Evolutionary conservation across 1,140 invertebrate species (phyloP).

Genomic region (Caenorhabditis inopinata): DNA sequence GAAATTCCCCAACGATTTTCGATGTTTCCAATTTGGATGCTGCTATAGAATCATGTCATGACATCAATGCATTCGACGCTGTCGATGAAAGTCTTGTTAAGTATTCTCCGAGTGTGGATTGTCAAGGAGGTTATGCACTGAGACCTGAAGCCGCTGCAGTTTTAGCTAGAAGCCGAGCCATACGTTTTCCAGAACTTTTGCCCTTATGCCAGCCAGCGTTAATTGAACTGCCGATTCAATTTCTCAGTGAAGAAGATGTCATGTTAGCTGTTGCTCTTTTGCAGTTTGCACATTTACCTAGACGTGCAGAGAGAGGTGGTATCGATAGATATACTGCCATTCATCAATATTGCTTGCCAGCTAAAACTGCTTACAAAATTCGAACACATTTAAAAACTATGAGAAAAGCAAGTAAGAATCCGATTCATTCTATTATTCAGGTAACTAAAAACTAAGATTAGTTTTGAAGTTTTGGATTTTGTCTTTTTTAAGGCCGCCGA

Average conservation of each 20-base stretch:
- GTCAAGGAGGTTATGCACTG: background rate
- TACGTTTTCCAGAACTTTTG: background rate
- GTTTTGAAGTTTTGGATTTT: too few relatives aligned
- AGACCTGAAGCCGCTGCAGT: conserved; percentile 20
- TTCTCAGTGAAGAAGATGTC: background rate
- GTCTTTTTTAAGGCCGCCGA: background rate
- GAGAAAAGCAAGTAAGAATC: background rate
- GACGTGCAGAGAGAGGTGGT: background rate
- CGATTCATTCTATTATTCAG: background rate
- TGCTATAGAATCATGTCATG: background rate
- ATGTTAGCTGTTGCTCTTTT: background rate
- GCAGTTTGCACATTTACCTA: conserved; percentile 15
- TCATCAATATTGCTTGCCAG: background rate
- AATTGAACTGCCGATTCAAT: background rate
- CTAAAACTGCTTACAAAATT: background rate
- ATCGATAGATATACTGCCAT: background rate
- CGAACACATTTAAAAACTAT: conserved; percentile 2
- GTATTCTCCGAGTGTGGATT: background rate
- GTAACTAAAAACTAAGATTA: background rate
- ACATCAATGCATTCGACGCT: background rate
- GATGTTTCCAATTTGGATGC: background rate
- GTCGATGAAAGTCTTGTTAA: background rate
- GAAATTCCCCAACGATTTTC: background rate
- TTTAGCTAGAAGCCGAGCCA: background rate
- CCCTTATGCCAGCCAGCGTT: background rate